These are phyloP conservation scores for Tor tambroides DNA, from an alignment of 2,113 vertebrate genomes.

Conservation along the genomic window DNA sequence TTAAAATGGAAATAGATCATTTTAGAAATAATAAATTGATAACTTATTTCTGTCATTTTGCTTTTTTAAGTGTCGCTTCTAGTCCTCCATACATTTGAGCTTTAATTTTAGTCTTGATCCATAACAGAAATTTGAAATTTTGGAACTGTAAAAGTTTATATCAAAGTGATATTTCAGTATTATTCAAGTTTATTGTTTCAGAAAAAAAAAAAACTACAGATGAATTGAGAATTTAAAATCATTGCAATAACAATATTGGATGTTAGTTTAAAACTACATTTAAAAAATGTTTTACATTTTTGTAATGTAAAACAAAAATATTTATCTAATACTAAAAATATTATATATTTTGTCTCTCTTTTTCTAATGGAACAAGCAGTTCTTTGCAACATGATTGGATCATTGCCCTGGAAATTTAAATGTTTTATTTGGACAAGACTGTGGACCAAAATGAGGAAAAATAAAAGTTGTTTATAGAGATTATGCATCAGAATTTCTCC, in stretches of 20 bases:
- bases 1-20: neutral
- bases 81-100: conserved; percentile 3
- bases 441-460: conserved; percentile 57
- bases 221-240: neutral
- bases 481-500: neutral
- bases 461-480: neutral
- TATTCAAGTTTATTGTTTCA: neutral
- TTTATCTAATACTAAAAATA: neutral
- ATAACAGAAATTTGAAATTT: neutral
- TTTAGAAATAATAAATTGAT: neutral
- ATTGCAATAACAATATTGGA: neutral
- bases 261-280: neutral
- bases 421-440: conserved; percentile 27
- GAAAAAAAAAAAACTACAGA: neutral
- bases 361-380: neutral
- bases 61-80: neutral
- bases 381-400: conserved; percentile 5
- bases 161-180: neutral
- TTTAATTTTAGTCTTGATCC: conserved; percentile 11
- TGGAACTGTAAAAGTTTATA: conserved; percentile 11
- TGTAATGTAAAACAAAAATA: neutral
- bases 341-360: neutral
- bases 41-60: neutral
- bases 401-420: conserved; percentile 20
- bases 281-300: neutral